Evolutionary conservation across 2,888 invertebrate genomes (phyloP).

Genomic region (Cryptus armator): DNA sequence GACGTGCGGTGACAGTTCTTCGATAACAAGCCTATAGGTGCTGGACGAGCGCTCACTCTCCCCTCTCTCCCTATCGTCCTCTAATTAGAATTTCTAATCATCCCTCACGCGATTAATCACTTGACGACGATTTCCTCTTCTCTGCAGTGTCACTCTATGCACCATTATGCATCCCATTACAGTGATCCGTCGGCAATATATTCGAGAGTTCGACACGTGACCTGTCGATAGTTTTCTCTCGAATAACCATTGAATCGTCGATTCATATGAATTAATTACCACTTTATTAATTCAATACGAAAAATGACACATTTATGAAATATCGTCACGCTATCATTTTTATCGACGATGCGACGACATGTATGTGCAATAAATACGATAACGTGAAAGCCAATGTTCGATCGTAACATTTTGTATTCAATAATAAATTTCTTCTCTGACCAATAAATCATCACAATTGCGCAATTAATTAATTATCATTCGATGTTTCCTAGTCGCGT

Average conservation of each 20-base stretch:
- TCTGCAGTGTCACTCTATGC: slow-evolving; percentile 36
- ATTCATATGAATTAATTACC: neutral
- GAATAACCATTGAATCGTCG: neutral
- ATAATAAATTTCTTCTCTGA: neutral
- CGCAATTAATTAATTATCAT: neutral
- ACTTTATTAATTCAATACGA: neutral
- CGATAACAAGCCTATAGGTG: slow-evolving; percentile 54
- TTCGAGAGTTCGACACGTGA: slow-evolving; percentile 29
- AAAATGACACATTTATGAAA: neutral
- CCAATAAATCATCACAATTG: neutral
- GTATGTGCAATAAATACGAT: neutral
- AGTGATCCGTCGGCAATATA: slow-evolving; percentile 37
- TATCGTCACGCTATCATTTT: neutral
- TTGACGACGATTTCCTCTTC: slow-evolving; percentile 61
- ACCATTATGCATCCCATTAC: slow-evolving; percentile 44
- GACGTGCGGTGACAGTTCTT: slow-evolving; percentile 58
- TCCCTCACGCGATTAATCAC: slow-evolving; percentile 63
- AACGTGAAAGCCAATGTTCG: neutral
- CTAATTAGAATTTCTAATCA: slow-evolving; percentile 66
- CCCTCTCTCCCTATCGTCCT: slow-evolving; percentile 30
- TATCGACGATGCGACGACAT: neutral
- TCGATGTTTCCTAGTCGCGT: neutral
- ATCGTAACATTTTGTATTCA: neutral
- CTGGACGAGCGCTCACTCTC: slow-evolving; percentile 7
- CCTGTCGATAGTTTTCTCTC: slow-evolving; percentile 15